Evolutionary conservation across 2,888 invertebrate genomes (phyloP).

Genomic region (Bedellia somnulentella): DNA sequence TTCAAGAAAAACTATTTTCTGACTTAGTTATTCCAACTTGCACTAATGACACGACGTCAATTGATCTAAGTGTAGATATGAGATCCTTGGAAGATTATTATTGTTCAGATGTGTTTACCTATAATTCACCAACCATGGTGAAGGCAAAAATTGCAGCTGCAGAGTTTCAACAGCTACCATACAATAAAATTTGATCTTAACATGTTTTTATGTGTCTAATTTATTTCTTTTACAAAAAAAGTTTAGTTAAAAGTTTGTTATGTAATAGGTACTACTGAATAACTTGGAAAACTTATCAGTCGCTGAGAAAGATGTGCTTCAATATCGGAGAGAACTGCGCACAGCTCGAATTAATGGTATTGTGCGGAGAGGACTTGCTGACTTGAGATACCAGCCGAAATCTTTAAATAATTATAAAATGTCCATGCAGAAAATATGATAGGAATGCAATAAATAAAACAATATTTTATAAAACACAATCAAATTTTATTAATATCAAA

Average conservation of each 20-base stretch:
- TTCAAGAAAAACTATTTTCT: conserved; percentile 24
- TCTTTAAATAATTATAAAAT: conserved; percentile 14
- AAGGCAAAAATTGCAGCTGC: conserved; percentile 28
- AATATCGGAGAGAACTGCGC: conserved; percentile 30
- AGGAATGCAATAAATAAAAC: conserved; percentile 17
- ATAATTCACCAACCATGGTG: conserved; percentile 39
- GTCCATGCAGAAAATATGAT: conserved; percentile 3
- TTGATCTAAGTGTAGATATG: conserved; percentile 19
- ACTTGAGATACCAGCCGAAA: conserved; percentile 29
- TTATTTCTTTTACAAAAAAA: no score
- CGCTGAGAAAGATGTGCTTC: conserved; percentile 33
- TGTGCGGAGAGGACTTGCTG: conserved; percentile 34
- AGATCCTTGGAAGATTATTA: conserved; percentile 30
- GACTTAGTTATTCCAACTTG: conserved; percentile 9
- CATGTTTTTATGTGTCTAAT: background rate
- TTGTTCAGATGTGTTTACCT: conserved; percentile 36
- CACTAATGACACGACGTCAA: background rate
- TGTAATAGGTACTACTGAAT: conserved; percentile 45
- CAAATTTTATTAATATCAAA: conserved; percentile 62
- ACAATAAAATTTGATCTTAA: conserved; percentile 12
- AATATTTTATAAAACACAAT: conserved; percentile 54
- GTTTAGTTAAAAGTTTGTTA: no score
- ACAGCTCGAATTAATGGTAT: conserved; percentile 36
- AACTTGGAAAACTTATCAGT: conserved; percentile 40
- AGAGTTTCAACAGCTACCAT: conserved; percentile 17